phyloP scores from a whole-genome alignment of 1,140 invertebrate genomes.

The Oryzaephilus surinamensis region DNA sequence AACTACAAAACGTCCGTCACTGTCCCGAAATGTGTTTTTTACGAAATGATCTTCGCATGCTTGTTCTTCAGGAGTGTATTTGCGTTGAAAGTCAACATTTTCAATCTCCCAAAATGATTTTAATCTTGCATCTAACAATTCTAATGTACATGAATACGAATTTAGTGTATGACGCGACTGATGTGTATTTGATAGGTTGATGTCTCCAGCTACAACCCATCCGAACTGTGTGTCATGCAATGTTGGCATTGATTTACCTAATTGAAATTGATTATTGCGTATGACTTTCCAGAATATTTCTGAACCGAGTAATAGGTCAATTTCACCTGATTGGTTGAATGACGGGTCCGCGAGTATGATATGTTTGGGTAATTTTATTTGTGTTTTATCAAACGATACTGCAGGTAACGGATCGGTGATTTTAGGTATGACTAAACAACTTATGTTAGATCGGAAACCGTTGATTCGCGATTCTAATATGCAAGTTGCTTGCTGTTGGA shows the following conservation, averaged over 20 bases:
- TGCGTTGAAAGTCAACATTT: not conserved
- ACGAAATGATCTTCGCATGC: conserved; percentile 21
- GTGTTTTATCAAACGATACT: too few relatives aligned
- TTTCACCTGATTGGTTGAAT: conserved; percentile 2
- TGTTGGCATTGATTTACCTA: not conserved
- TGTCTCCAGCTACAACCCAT: not conserved
- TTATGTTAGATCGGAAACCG: not conserved
- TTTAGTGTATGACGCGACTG: conserved; percentile 3
- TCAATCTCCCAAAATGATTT: conserved; percentile 4
- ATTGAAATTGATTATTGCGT: conserved; percentile 1
- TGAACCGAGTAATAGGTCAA: conserved; percentile 7
- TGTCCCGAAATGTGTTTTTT: conserved; percentile 15
- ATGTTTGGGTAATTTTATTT: too few relatives aligned
- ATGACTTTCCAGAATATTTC: conserved; percentile 9
- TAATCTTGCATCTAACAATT: too few relatives aligned
- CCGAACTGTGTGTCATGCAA: conserved; percentile 8
- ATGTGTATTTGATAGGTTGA: conserved; percentile 2
- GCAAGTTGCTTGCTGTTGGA: not conserved
- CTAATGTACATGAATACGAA: not conserved
- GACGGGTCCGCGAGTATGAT: conserved; percentile 7
- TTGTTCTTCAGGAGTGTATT: conserved; percentile 16
- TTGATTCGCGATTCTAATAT: not conserved
- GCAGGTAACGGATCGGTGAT: too few relatives aligned
- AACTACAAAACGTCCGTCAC: conserved; percentile 21
- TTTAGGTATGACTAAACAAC: not conserved